Evolutionary conservation across 2,113 vertebrate genomes (phyloP).

Genomic region (Origma solitaria): DNA sequence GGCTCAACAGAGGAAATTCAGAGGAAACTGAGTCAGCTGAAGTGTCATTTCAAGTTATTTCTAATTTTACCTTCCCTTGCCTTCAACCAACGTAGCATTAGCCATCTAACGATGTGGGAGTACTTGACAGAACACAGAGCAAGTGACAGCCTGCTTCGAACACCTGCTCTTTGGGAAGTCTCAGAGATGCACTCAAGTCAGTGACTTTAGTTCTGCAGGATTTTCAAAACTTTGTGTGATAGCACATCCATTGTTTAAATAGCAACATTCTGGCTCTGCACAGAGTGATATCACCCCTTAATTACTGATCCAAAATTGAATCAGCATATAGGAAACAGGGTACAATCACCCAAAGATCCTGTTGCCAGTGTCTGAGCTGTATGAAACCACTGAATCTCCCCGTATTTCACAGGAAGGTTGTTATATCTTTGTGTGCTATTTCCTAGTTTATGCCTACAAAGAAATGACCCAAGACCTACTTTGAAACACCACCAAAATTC

Average conservation of each 20-base stretch:
- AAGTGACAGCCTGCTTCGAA: not conserved
- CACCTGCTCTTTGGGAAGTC: not conserved
- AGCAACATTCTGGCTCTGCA: not conserved
- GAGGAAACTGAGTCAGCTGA: not conserved
- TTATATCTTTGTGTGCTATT: not conserved
- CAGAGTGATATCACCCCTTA: not conserved
- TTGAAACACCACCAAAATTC: not conserved
- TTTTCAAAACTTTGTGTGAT: not conserved
- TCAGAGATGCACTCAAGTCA: not conserved
- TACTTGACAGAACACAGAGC: not conserved
- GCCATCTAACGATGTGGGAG: not conserved
- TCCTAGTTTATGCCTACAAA: not conserved
- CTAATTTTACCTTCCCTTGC: not conserved
- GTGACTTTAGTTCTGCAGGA: not conserved
- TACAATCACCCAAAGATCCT: not conserved
- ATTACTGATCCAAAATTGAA: not conserved
- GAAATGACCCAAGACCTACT: not conserved
- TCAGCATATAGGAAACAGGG: not conserved
- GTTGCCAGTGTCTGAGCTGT: not conserved
- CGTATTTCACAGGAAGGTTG: not conserved
- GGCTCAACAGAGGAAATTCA: not conserved
- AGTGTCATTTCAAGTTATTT: not conserved
- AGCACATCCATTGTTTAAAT: not conserved
- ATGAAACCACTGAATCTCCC: not conserved
- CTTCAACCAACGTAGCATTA: not conserved